Conservation (phyloP, 2,888 invertebrate species). For the Pherbina coryleti region DNA sequence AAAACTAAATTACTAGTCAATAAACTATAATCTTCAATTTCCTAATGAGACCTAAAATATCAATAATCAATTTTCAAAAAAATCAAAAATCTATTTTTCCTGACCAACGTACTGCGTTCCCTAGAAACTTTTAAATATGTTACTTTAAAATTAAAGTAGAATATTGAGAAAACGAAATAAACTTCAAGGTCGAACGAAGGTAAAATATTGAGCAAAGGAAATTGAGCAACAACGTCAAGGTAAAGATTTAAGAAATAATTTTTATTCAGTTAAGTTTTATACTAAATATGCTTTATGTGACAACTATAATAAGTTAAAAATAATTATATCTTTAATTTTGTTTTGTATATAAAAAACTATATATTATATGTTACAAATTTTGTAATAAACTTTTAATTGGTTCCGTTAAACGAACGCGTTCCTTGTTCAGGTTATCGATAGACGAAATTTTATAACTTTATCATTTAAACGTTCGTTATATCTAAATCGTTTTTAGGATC, state of each 20-base stretch:
- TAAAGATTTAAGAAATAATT: constrained; percentile 8
- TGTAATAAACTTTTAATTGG: constrained; percentile 25
- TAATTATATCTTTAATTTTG: constrained; percentile 14
- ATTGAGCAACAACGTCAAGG: too few relatives aligned
- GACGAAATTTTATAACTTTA: neutral
- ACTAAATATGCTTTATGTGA: constrained; percentile 4
- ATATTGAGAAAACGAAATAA: too few relatives aligned
- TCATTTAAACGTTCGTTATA: neutral
- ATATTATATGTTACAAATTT: constrained; percentile 15
- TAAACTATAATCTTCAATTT: too few relatives aligned
- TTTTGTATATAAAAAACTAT: constrained; percentile 29
- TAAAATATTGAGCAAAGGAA: too few relatives aligned
- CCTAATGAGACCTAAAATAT: too few relatives aligned
- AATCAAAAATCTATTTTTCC: too few relatives aligned
- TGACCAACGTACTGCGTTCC: too few relatives aligned
- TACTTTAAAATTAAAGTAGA: too few relatives aligned
- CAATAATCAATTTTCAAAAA: too few relatives aligned
- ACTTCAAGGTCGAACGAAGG: too few relatives aligned
- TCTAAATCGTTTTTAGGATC: neutral
- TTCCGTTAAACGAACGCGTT: neutral
- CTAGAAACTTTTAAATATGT: too few relatives aligned
- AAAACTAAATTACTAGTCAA: too few relatives aligned
- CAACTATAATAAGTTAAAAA: constrained; percentile 26
- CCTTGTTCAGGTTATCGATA: neutral
- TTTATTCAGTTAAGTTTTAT: constrained; percentile 26